Percentiles rank a stretch among this genome's conserved stretches.
These are phyloP conservation scores for Tetragnatha montana DNA, from an alignment of 2,888 invertebrate genomes.

Conservation along the genomic window DNA sequence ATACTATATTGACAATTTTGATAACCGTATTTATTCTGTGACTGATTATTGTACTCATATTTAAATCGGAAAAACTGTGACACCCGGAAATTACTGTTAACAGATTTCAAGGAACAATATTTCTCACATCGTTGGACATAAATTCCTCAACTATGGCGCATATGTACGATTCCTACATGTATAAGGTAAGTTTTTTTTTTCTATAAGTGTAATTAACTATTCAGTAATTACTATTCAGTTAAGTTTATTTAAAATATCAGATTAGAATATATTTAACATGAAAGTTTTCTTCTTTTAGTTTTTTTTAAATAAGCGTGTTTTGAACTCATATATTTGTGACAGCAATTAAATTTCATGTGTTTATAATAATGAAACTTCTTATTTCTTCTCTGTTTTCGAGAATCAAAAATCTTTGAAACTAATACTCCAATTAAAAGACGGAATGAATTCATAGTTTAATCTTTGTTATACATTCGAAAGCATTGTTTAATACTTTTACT, in stretches of 20 bases:
- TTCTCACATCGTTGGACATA: background rate
- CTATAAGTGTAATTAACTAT: background rate
- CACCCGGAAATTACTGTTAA: slow-evolving; percentile 5
- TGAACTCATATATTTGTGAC: no score
- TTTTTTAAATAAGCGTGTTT: background rate
- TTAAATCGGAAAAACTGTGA: background rate
- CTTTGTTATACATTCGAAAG: no score
- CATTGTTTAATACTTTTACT: no score
- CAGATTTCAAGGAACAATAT: background rate
- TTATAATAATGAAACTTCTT: no score
- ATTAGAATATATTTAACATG: background rate
- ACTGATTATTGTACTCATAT: background rate
- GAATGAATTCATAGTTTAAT: no score
- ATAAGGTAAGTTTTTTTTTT: slow-evolving; percentile 64
- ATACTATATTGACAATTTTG: background rate
- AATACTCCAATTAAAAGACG: no score
- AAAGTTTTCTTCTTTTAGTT: background rate
- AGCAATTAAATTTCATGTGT: no score
- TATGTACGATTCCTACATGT: slow-evolving; percentile 65
- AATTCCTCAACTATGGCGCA: slow-evolving; percentile 54
- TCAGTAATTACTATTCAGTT: no score
- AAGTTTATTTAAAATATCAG: background rate
- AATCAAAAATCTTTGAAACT: no score
- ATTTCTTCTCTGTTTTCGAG: no score
- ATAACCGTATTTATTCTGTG: background rate